These are phyloP conservation scores for Clarias gariepinus DNA, from an alignment of 2,113 vertebrate genomes.

Conservation along the genomic window DNA sequence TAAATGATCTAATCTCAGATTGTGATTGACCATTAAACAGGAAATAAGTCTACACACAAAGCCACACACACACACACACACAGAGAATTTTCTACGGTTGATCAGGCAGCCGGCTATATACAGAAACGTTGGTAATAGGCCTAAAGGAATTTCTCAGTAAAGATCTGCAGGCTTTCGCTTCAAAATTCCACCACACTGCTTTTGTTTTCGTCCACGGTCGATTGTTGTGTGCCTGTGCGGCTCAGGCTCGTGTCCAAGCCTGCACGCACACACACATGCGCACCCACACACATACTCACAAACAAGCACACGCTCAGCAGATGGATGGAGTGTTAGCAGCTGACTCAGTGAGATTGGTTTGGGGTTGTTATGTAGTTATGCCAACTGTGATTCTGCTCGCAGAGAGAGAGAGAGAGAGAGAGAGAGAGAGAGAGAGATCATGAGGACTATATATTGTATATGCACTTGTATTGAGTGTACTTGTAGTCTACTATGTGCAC, in stretches of 20 bases:
- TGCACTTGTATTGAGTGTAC: not conserved
- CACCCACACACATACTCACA: not conserved
- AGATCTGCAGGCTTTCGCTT: conserved; percentile 1
- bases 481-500: not conserved
- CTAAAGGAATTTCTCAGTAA: conserved; percentile 12
- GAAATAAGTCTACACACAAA: not conserved
- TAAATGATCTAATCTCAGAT: conserved; percentile 2
- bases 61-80: not conserved
- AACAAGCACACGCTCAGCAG: conserved; percentile 34
- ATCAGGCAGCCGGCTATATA: conserved; percentile 9
- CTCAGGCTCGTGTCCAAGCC: conserved; percentile 16
- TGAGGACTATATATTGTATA: not conserved
- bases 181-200: conserved; percentile 3
- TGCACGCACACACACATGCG: conserved; percentile 14
- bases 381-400: conserved; percentile 44
- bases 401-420: conserved; percentile 33
- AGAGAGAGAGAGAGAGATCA: conserved; percentile 25
- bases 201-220: conserved; percentile 32
- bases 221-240: conserved; percentile 14
- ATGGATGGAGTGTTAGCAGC: conserved; percentile 52
- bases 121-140: not conserved
- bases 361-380: conserved; percentile 49
- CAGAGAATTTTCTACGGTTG: not conserved
- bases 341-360: conserved; percentile 50
- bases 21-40: not conserved